Evolutionary conservation across 2,797 vertebrate genomes (phyloP).

Genomic region (Chromobotia macracanthus): DNA sequence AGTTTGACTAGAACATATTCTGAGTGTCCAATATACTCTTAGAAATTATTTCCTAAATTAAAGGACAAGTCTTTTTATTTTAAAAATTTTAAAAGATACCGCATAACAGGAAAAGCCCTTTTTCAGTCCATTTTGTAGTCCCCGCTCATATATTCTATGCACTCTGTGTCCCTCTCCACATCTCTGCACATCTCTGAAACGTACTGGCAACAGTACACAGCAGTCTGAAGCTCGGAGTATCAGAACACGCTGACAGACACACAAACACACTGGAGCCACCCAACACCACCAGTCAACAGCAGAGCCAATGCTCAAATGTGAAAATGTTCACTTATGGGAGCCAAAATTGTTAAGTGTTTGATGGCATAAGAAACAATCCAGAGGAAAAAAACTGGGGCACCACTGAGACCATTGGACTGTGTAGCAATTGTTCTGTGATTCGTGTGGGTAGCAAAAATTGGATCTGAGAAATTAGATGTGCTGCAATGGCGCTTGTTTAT

Average conservation of each 20-base stretch:
- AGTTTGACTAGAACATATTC: not conserved
- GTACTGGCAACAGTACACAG: not conserved
- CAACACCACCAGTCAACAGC: not conserved
- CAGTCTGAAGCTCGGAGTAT: not conserved
- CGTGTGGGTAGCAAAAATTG: constrained; percentile 6
- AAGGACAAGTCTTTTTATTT: not conserved
- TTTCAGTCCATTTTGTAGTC: not conserved
- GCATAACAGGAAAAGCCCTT: not conserved
- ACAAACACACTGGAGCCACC: not conserved
- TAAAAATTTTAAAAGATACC: not conserved
- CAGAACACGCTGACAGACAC: not conserved
- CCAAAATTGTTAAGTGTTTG: constrained; percentile 8
- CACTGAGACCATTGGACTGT: not conserved
- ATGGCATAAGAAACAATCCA: not conserved
- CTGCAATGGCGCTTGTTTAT: not conserved
- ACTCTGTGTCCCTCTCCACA: not conserved
- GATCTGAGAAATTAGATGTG: constrained; percentile 11
- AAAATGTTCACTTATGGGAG: not conserved
- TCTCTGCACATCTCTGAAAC: not conserved
- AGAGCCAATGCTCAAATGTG: not conserved
- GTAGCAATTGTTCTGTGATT: constrained; percentile 25
- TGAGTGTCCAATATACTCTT: not conserved
- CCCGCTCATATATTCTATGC: not conserved
- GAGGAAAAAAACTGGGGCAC: not conserved
- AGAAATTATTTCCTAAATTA: not conserved